Conservation (phyloP, 30 jellyfish, hydroid and myxozoan species). For the Catostylus mosaicus region DNA sequence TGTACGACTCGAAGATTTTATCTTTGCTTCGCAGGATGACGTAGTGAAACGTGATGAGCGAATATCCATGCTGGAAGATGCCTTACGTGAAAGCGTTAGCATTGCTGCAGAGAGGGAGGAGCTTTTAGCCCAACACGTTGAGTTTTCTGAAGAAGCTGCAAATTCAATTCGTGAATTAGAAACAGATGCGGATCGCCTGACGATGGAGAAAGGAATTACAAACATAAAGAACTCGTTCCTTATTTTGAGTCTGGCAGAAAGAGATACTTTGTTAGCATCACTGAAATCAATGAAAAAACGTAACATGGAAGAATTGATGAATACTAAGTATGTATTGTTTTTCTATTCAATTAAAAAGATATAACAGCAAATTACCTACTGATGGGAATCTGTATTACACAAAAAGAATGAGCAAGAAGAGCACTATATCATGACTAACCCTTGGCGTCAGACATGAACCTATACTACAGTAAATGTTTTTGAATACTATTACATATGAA, state of each 20-base stretch:
- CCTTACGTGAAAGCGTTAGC: constrained; percentile 92
- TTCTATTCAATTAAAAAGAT: not conserved
- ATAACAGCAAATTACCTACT: too few species aligned
- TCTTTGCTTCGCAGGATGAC: constrained; percentile 52
- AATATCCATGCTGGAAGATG: constrained; percentile 94
- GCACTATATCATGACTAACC: too few species aligned
- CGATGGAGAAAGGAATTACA: constrained; percentile 91
- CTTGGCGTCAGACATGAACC: too few species aligned
- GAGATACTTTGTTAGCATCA: constrained; percentile 79
- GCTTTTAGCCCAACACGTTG: constrained; percentile 79
- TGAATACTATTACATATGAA: too few species aligned
- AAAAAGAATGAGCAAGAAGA: too few species aligned
- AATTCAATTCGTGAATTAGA: constrained; percentile 53
- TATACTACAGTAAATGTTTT: too few species aligned
- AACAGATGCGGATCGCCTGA: constrained; percentile 71
- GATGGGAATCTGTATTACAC: too few species aligned
- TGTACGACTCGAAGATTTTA: too few species aligned
- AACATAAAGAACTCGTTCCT: constrained; percentile 91
- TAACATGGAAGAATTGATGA: constrained; percentile 71
- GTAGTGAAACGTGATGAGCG: constrained; percentile 69
- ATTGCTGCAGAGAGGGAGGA: constrained; percentile 96
- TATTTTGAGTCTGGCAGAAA: constrained; percentile 84
- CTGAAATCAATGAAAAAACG: constrained; percentile 74
- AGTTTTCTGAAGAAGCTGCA: constrained; percentile 87
- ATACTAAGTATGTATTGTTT: constrained; percentile 64